Evolutionary conservation across 92 coral and sea anemone species (phyloP), one percentile per base, ranked within the genome.

Genomic region (Heteractis magnifica): DNA sequence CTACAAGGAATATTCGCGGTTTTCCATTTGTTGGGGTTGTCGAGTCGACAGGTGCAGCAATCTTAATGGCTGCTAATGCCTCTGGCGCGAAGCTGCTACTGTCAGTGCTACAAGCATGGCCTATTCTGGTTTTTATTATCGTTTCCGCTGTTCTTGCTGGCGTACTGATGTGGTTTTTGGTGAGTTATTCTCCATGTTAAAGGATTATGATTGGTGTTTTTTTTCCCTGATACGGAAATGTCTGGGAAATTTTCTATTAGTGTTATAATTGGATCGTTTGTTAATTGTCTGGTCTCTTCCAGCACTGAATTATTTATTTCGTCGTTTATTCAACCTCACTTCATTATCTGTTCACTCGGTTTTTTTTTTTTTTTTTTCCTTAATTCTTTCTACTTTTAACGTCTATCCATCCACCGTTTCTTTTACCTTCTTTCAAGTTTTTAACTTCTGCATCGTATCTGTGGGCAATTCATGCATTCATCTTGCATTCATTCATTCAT

Each of bases 51-150:
- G 98, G 98, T 9, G 88, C 86, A 53, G 99, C 98, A 5, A 89
- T 97, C 16, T 64, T 97, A 50, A 90, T 91, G 87, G 84, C 82
- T 56, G 92, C 95, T 15, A 97, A 97, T 75, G 97, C 93, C 51
- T 92, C 98, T 23, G 95, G 97, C 13, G 83, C 85, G 19, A 93
- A 91, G 84, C 86, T 97, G 12, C 77, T 97, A 82, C 51, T 91
- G 53, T 94, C 99, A 9, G 90, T 97, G 23, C 86, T 97, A 52
- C 90, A 92, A 73, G 98, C 97, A 10, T 97, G 99, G 99, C 99
- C 99, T 6, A 86, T 97, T 51, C 82, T 97, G 15, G 90, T 97
- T 51, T 97, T 97, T 79, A 97, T 97, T 58, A 78, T 97, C 21
- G 87, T 97, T 20, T 89, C 99, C 9, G 99, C 99, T 6, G 65